A percentile compares a stretch with the other conserved stretches of the same genome.
phyloP scores from a whole-genome alignment of 2,113 vertebrate species.

The Lota lota region DNA sequence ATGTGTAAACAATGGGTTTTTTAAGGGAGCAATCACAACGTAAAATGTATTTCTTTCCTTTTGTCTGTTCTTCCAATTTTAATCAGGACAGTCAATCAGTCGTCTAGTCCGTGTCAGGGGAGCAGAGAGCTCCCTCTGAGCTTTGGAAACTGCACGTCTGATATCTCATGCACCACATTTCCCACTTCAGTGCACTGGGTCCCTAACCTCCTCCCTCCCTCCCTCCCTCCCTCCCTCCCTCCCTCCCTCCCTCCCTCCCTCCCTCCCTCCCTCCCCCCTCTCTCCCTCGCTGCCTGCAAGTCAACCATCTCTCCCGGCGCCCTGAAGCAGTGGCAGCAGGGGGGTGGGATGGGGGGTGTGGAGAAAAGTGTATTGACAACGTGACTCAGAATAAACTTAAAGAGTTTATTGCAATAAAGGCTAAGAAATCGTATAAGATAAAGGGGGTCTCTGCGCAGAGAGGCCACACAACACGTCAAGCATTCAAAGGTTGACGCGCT shows the following conservation, averaged over 20 bases:
- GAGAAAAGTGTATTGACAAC: too few species aligned
- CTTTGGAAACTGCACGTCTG: conserved; percentile 43
- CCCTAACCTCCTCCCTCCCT: conserved; percentile 22
- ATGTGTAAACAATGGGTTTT: conserved; percentile 37
- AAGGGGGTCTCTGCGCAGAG: too few species aligned
- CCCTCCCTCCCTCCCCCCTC: not conserved
- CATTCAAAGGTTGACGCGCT: too few species aligned
- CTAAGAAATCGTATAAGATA: too few species aligned
- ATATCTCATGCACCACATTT: conserved; percentile 59
- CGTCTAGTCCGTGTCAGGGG: conserved; percentile 30
- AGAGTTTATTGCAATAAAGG: too few species aligned
- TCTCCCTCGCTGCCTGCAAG: conserved; percentile 31
- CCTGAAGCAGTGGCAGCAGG: too few species aligned
- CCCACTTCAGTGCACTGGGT: conserved; percentile 56
- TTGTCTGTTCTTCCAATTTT: conserved; percentile 34
- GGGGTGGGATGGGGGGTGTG: too few species aligned
- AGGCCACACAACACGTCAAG: too few species aligned
- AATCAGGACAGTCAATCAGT: conserved; percentile 28
- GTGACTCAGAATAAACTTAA: too few species aligned
- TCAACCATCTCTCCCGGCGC: conserved; percentile 18
- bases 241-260: conserved; percentile 18
- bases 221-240: conserved; percentile 10
- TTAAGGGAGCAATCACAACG: conserved; percentile 39
- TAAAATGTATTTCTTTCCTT: conserved; percentile 32
- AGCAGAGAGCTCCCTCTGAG: conserved; percentile 34